Percentiles rank a stretch among this genome's conserved stretches.
These are phyloP conservation scores for Pollenia amentaria DNA, from an alignment of 2,888 invertebrate genomes.

Conservation along the genomic window DNA sequence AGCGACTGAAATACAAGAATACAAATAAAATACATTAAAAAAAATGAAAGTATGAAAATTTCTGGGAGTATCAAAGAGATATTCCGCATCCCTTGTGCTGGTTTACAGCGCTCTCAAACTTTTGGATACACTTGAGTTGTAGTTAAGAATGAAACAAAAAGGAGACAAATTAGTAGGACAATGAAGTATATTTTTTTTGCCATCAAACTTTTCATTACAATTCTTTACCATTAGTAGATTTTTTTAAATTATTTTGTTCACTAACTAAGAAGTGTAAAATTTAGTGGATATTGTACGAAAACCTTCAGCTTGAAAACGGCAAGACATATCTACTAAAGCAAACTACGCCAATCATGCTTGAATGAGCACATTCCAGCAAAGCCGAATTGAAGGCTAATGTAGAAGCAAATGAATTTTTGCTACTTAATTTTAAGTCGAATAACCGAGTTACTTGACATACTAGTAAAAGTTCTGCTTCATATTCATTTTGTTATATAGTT, in stretches of 20 bases:
- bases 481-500: no score
- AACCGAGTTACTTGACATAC: no score
- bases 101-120: slow-evolving; percentile 29
- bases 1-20: no score
- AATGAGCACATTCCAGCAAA: slow-evolving; percentile 5
- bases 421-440: no score
- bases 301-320: slow-evolving; percentile 27
- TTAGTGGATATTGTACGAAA: not conserved
- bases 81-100: not conserved
- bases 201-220: slow-evolving; percentile 14
- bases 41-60: no score
- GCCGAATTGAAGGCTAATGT: slow-evolving; percentile 22
- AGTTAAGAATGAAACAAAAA: not conserved
- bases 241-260: not conserved
- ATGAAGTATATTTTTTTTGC: slow-evolving; percentile 50
- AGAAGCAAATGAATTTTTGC: no score
- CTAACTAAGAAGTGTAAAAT: not conserved
- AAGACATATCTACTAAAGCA: slow-evolving; percentile 31
- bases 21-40: no score
- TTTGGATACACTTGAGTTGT: slow-evolving; percentile 58
- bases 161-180: not conserved
- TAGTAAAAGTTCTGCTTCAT: no score
- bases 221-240: not conserved
- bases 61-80: no score
- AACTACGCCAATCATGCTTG: slow-evolving; percentile 22